Percentiles rank a stretch among this genome's conserved stretches.
phyloP scores from a whole-genome alignment of 2,888 invertebrate genomes.

The Drosophila mulleri region DNA sequence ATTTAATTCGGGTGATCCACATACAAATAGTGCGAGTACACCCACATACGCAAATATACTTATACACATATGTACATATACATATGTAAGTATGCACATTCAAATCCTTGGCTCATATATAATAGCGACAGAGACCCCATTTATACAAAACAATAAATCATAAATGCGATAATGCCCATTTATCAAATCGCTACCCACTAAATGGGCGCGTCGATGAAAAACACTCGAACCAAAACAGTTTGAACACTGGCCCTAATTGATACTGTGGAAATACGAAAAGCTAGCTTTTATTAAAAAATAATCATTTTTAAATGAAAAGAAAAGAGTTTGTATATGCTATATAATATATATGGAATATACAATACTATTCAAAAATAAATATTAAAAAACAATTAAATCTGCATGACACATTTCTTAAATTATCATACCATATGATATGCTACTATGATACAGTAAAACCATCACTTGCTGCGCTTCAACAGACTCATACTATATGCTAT shows the following conservation, averaged over 20 bases:
- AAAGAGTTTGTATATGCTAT: background rate
- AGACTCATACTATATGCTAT: no score
- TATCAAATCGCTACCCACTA: slow-evolving; percentile 55
- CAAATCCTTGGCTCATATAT: slow-evolving; percentile 69
- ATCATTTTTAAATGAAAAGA: background rate
- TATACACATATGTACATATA: background rate
- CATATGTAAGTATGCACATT: slow-evolving; percentile 11
- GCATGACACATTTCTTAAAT: no score
- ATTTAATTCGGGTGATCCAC: slow-evolving; percentile 68
- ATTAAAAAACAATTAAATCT: no score
- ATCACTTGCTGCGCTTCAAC: no score
- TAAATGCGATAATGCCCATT: slow-evolving; percentile 67
- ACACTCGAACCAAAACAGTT: slow-evolving; percentile 20
- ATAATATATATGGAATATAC: no score
- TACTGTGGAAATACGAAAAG: background rate
- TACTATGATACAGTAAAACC: no score
- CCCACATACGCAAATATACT: background rate
- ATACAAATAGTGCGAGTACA: slow-evolving; percentile 48
- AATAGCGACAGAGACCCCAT: slow-evolving; percentile 58
- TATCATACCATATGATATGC: no score
- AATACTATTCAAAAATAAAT: no score
- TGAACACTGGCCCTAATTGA: background rate
- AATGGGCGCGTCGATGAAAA: slow-evolving; percentile 14
- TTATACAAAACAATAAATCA: slow-evolving; percentile 71
- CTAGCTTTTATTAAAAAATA: background rate